These are phyloP conservation scores for Halocaridina rubra DNA, from an alignment of 2,888 invertebrate species.

Conservation along the genomic window DNA sequence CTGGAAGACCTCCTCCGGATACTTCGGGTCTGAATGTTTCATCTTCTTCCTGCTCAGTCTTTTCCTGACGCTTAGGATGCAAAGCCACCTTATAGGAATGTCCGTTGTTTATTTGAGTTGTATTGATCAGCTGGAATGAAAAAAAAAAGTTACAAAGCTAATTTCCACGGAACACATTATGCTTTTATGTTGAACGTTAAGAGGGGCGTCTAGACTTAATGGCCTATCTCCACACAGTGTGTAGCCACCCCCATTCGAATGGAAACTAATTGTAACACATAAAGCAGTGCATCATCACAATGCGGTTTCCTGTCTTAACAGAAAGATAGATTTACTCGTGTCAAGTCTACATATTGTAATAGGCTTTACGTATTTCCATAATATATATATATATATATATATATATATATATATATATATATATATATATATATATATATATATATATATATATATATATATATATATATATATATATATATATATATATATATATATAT, in stretches of 20 bases:
- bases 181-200: too few species aligned
- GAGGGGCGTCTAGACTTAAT: too few species aligned
- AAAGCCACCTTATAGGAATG: slow-evolving; percentile 7
- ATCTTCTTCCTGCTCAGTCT: not conserved
- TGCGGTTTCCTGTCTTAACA: too few species aligned
- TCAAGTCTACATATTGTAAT: too few species aligned
- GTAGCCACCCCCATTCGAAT: too few species aligned
- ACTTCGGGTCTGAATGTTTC: not conserved
- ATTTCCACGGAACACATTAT: too few species aligned
- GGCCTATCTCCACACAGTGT: too few species aligned
- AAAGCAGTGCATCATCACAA: too few species aligned
- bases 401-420: not conserved
- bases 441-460: not conserved
- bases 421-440: not conserved
- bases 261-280: too few species aligned
- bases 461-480: not conserved
- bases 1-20: slow-evolving; percentile 16
- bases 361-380: too few species aligned
- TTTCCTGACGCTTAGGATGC: not conserved
- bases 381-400: not conserved
- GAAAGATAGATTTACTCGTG: too few species aligned
- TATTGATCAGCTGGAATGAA: slow-evolving; percentile 26
- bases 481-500: not conserved
- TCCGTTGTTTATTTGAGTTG: slow-evolving; percentile 16
- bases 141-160: too few species aligned